Evolutionary conservation across 2,797 vertebrate genomes (phyloP), one percentile per base, ranked within the genome.

Genomic region (Oryzias sinensis): DNA sequence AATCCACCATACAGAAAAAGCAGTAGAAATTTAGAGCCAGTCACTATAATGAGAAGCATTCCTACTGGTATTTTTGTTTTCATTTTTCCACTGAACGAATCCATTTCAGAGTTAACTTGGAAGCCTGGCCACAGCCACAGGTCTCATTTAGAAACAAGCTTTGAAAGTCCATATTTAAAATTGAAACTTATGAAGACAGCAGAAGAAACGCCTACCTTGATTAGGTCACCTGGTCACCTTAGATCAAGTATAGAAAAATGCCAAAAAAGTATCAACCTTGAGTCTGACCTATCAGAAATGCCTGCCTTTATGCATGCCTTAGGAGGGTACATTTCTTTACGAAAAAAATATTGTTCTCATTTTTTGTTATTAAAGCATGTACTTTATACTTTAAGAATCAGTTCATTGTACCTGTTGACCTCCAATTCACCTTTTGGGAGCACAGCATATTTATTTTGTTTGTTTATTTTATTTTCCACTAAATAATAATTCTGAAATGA

Each of bases 101-200:
- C 67, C 53, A 29, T 70, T 80, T 65, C 49, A 60, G 42, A 60
- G 50, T 76, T 73, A 59, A 69, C 54, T 69, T 63, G 49, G 49
- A 76, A 68, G 65, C 56, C 49, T 16, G 17, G 40, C 62, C 67
- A 56, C 65, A 59, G 80, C 87, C 72, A 72, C 73, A 56, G 79
- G 80, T 74, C 65, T 83, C 53, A 56, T 79, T 76, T 73, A 54
- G 17, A 43, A 68, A 70, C 6, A 24, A 17, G 64, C 62, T 76
- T 73, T 58, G 72, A 66, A 81, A 80, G 67, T 81, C 80, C 58
- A 76, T 47, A 73, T 80, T 72, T 81, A 64, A 81, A 81, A 80
- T 83, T 70, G 59, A 74, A 62, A 56, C 68, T 63, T 55, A 53
- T 76, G 70, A 73, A 76, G 41, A 61, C 59, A 61, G 50, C n/a